phyloP scores from a whole-genome alignment of 1,140 invertebrate genomes.

The Rhyacophila brunnea region DNA sequence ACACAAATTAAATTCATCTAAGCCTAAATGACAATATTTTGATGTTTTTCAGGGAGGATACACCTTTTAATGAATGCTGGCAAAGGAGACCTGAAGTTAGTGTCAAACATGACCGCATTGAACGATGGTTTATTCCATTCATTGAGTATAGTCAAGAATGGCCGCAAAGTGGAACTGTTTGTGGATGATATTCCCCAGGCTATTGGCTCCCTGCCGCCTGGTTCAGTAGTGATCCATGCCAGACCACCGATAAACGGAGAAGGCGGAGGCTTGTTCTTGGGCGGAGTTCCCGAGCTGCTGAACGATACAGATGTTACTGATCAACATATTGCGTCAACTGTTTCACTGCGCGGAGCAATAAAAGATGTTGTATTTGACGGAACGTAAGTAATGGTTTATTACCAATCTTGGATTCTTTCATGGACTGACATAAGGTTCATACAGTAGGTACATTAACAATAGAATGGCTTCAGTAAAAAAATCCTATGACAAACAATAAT shows the following conservation, averaged over 20 bases:
- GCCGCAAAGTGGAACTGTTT: conserved; percentile 60
- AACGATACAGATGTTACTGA: conserved; percentile 55
- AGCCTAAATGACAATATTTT: too few species aligned
- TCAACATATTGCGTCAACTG: conserved; percentile 53
- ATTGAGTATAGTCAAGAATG: conserved; percentile 56
- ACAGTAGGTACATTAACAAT: too few species aligned
- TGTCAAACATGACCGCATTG: conserved; percentile 58
- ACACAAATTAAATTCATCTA: too few species aligned
- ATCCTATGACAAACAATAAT: too few species aligned
- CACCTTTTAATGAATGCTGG: conserved; percentile 62
- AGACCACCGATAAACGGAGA: conserved; percentile 52
- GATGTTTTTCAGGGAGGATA: conserved; percentile 23
- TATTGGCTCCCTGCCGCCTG: conserved; percentile 53
- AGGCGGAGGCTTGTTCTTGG: conserved; percentile 60
- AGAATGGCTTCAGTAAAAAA: too few species aligned
- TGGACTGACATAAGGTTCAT: too few species aligned
- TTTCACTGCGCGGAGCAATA: conserved; percentile 65
- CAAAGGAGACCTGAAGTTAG: conserved; percentile 60
- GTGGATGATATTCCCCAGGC: conserved; percentile 66
- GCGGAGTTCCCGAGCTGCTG: conserved; percentile 61
- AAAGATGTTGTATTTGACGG: conserved; percentile 80
- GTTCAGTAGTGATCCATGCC: conserved; percentile 49
- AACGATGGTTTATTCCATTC: conserved; percentile 67
- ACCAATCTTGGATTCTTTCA: too few species aligned
- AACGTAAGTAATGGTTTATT: conserved; percentile 58